These are phyloP conservation scores for Lymantria dispar DNA, from an alignment of 2,888 invertebrate genomes.

Conservation along the genomic window DNA sequence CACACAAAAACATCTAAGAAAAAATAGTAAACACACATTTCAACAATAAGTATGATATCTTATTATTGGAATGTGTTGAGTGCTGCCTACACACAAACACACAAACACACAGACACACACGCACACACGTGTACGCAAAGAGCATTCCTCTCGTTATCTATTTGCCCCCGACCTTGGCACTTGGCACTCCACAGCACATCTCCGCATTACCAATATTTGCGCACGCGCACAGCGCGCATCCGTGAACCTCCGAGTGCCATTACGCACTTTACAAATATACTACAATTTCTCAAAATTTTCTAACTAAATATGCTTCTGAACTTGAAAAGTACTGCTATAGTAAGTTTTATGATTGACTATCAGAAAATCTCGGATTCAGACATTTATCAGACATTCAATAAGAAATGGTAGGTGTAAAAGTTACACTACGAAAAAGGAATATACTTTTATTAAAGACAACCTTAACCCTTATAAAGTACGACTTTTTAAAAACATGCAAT, in stretches of 20 bases:
- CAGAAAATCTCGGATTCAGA: too few species aligned
- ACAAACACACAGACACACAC: constrained; percentile 4
- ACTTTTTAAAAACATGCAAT: too few species aligned
- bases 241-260: constrained; percentile 41
- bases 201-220: constrained; percentile 57
- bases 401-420: too few species aligned
- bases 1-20: constrained; percentile 2
- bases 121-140: constrained; percentile 2
- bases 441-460: too few species aligned
- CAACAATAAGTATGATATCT: constrained; percentile 32
- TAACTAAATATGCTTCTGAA: too few species aligned
- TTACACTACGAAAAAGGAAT: too few species aligned
- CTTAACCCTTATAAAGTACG: too few species aligned
- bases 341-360: too few species aligned
- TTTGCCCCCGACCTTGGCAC: constrained; percentile 53
- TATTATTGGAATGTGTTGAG: constrained; percentile 33
- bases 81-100: constrained; percentile 14
- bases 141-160: constrained; percentile 33
- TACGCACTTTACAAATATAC: constrained; percentile 39
- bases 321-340: too few species aligned
- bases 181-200: constrained; percentile 19
- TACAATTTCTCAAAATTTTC: background rate
- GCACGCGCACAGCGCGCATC: constrained; percentile 57
- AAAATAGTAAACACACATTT: constrained; percentile 24
- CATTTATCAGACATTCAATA: too few species aligned